A percentile compares a stretch with the other conserved stretches of the same genome.
Conservation (phyloP, 1,140 invertebrate genomes). For the Trachymyrmex cornetzi region DNA sequence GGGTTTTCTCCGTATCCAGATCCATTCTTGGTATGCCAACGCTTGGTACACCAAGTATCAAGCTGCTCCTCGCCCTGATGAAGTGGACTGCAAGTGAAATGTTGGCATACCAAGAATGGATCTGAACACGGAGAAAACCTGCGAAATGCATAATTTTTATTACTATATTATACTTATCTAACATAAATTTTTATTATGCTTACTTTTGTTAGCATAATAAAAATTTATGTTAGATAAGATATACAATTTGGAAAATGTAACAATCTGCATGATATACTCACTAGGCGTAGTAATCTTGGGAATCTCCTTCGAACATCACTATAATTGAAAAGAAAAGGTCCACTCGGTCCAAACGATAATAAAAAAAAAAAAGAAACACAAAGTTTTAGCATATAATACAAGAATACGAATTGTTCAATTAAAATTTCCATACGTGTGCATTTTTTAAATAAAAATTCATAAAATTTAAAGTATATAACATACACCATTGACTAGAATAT, state of each 20-base stretch:
- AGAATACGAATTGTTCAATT: background rate
- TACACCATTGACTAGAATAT: too few species aligned
- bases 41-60: too few species aligned
- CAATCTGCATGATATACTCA: slow-evolving; percentile 86
- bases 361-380: slow-evolving; percentile 73
- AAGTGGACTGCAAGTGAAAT: too few species aligned
- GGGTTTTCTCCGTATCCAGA: too few species aligned
- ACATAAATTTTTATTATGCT: too few species aligned
- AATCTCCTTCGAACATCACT: slow-evolving; percentile 95
- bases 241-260: background rate
- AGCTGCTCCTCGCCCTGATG: too few species aligned
- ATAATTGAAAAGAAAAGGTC: slow-evolving; percentile 87
- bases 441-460: background rate
- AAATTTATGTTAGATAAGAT: background rate
- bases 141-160: too few species aligned
- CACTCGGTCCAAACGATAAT: slow-evolving; percentile 77
- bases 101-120: too few species aligned
- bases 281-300: slow-evolving; percentile 93
- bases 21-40: too few species aligned
- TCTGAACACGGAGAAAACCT: too few species aligned
- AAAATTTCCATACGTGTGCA: background rate
- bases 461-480: background rate
- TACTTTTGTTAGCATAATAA: background rate
- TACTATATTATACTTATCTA: too few species aligned
- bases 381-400: slow-evolving; percentile 40